Conservation (phyloP, 2,113 vertebrate genomes). For the Thymallus thymallus region DNA sequence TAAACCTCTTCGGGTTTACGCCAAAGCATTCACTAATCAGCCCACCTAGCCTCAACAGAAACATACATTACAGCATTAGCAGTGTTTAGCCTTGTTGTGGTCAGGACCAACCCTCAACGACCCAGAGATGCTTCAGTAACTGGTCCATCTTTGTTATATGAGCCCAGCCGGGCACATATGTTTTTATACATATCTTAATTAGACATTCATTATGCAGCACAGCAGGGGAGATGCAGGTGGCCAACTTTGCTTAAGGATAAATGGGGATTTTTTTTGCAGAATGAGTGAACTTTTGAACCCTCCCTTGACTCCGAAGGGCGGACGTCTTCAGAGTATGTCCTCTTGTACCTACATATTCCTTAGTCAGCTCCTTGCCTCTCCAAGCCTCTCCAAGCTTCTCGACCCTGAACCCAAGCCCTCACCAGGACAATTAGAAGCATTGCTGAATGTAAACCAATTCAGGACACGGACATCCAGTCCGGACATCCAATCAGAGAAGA, state of each 20-base stretch:
- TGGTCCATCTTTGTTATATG: conserved; percentile 63
- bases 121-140: conserved; percentile 46
- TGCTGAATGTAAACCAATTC: conserved; percentile 32
- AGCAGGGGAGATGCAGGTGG: conserved; percentile 53
- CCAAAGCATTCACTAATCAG: conserved; percentile 6
- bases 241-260: conserved; percentile 25
- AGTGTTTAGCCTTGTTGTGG: conserved; percentile 15
- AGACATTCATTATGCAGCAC: too few relatives aligned
- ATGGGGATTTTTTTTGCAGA: conserved; percentile 35
- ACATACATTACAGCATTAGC: conserved; percentile 6
- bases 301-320: conserved; percentile 31
- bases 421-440: conserved; percentile 40
- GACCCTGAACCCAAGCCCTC: conserved; percentile 45
- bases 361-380: conserved; percentile 41
- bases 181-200: conserved; percentile 51
- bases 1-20: background rate
- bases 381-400: conserved; percentile 5
- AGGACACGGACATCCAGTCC: too few relatives aligned
- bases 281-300: conserved; percentile 49
- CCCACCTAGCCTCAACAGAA: conserved; percentile 21
- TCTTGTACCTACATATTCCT: conserved; percentile 29
- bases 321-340: too few relatives aligned
- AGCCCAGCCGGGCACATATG: conserved; percentile 54
- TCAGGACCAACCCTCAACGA: too few relatives aligned
- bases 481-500: too few relatives aligned